Percentiles rank a stretch among this genome's conserved stretches.
Conservation (phyloP, 2,113 vertebrate species). For the Notothenia coriiceps region DNA sequence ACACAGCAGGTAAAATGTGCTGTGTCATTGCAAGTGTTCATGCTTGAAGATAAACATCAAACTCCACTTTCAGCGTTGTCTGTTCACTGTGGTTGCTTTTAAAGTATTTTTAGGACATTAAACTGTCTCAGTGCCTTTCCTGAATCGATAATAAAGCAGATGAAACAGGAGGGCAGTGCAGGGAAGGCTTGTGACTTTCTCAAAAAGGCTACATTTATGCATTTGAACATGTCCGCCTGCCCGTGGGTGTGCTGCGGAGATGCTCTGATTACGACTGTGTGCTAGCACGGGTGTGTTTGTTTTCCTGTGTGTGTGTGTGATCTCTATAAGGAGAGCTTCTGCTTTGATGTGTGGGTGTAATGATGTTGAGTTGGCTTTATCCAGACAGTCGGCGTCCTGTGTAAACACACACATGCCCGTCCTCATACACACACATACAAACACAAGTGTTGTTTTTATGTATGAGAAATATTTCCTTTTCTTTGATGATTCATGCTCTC, state of each 20-base stretch:
- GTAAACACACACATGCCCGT: conserved; percentile 38
- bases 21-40: conserved; percentile 29
- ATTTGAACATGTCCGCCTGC: conserved; percentile 4
- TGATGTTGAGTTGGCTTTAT: conserved; percentile 47
- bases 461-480: conserved; percentile 9
- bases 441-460: conserved; percentile 18
- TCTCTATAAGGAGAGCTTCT: conserved; percentile 28
- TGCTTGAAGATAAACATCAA: conserved; percentile 12
- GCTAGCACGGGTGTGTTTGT: background rate
- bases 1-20: conserved; percentile 8
- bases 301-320: background rate
- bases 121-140: conserved; percentile 10
- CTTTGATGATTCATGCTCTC: conserved; percentile 23
- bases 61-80: background rate
- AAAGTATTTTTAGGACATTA: conserved; percentile 50
- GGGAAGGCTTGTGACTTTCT: conserved; percentile 15
- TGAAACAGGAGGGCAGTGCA: conserved; percentile 13
- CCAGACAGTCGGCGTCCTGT: conserved; percentile 36
- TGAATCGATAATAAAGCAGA: conserved; percentile 49
- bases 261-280: conserved; percentile 11
- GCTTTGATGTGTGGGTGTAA: conserved; percentile 58
- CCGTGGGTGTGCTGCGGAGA: background rate
- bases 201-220: conserved; percentile 23
- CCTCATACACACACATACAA: conserved; percentile 1
- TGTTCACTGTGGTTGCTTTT: background rate